Evolutionary conservation across 2,113 vertebrate genomes (phyloP).

Genomic region (Ascaphus truei): DNA sequence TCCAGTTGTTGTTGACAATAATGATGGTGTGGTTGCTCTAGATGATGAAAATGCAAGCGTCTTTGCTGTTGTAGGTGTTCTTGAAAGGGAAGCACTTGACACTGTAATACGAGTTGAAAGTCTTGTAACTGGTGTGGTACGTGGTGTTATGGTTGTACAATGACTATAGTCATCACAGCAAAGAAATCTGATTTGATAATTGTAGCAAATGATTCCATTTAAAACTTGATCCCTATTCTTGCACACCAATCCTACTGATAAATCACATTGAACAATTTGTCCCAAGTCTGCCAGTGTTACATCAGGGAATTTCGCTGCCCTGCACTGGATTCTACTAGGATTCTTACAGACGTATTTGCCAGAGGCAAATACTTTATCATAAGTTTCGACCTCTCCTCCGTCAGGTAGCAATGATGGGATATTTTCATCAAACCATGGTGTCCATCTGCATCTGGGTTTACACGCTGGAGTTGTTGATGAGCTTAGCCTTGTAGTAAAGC

Average conservation of each 20-base stretch:
- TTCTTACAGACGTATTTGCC: neutral
- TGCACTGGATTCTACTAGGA: neutral
- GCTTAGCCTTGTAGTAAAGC: neutral
- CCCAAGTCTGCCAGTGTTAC: constrained; percentile 28
- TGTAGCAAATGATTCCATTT: constrained; percentile 47
- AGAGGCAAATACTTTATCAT: neutral
- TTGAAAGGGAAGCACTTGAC: neutral
- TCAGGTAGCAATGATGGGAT: neutral
- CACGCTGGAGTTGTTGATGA: neutral
- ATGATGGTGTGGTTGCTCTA: too few species aligned
- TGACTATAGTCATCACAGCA: constrained; percentile 45
- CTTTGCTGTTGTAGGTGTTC: neutral
- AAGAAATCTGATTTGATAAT: constrained; percentile 51
- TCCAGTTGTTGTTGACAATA: too few species aligned
- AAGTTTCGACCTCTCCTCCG: neutral
- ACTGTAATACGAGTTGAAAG: neutral
- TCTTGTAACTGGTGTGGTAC: neutral
- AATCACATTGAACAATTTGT: constrained; percentile 48
- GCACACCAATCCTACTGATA: constrained; percentile 49
- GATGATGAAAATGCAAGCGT: too few species aligned
- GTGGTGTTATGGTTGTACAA: constrained; percentile 15
- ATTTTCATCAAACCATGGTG: neutral
- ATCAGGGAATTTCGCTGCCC: neutral
- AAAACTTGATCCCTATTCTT: constrained; percentile 51
- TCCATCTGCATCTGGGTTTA: neutral